phyloP scores from a whole-genome alignment of 1,140 invertebrate genomes.

The Portunus trituberculatus region DNA sequence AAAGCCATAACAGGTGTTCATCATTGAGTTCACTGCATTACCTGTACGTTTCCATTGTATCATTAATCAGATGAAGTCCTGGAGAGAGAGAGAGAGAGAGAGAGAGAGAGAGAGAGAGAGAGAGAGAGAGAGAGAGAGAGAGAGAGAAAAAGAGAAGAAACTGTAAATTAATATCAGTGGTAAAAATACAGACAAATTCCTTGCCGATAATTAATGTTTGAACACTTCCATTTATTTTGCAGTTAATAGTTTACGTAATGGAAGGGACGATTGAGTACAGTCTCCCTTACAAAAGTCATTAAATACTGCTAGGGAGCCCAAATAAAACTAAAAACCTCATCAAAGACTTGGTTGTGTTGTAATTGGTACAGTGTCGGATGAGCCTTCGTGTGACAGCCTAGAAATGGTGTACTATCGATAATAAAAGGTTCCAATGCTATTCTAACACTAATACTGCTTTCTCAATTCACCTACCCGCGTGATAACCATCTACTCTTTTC shows the following conservation, averaged over 20 bases:
- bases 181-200: background rate
- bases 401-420: background rate
- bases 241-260: background rate
- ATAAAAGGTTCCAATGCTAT: no score
- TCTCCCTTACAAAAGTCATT: background rate
- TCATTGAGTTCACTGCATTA: no score
- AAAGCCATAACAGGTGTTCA: no score
- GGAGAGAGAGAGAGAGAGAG: no score
- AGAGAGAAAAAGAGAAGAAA: no score
- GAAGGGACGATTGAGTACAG: background rate
- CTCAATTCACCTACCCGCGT: no score
- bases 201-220: background rate
- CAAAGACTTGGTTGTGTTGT: background rate
- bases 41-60: background rate
- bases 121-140: no score
- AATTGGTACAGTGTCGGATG: background rate
- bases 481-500: background rate
- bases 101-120: no score
- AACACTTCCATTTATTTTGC: background rate
- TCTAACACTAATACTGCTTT: no score
- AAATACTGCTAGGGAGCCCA: background rate
- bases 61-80: background rate
- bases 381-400: background rate
- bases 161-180: background rate
- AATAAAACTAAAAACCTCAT: background rate